A percentile compares a stretch with the other conserved stretches of the same genome.
Conservation (phyloP, 2,113 vertebrate species). For the Sakesphorus luctuosus region DNA sequence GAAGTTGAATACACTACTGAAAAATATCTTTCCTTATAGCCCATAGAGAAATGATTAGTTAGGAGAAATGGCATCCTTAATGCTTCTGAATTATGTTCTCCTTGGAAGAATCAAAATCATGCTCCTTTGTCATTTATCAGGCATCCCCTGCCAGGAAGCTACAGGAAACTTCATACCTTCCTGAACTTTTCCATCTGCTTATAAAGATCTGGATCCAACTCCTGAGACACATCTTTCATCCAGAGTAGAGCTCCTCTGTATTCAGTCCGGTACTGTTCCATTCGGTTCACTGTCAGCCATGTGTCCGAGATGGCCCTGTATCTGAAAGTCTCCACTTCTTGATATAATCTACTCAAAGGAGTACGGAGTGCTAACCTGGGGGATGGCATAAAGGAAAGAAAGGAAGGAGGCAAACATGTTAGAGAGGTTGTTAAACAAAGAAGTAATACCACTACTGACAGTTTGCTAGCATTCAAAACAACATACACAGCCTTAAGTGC, state of each 20-base stretch:
- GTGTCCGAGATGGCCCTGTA: slow-evolving; percentile 96
- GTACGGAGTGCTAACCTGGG: slow-evolving; percentile 85
- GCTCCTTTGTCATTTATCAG: slow-evolving; percentile 12
- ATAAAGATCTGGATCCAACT: slow-evolving; percentile 93
- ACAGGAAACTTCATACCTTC: slow-evolving; percentile 82
- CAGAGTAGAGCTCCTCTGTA: slow-evolving; percentile 94
- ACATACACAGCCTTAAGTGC: neutral
- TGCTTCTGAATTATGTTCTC: slow-evolving; percentile 35
- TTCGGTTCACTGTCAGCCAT: slow-evolving; percentile 95
- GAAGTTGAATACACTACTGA: slow-evolving; percentile 40
- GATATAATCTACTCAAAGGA: slow-evolving; percentile 91
- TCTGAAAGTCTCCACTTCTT: slow-evolving; percentile 97
- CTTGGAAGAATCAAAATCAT: slow-evolving; percentile 34
- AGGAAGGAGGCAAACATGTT: neutral
- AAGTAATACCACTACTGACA: neutral
- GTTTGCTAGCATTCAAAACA: neutral
- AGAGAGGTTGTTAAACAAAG: neutral
- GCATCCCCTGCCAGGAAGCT: neutral
- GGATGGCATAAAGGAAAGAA: neutral
- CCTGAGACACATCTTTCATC: slow-evolving; percentile 99
- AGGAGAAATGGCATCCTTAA: slow-evolving; percentile 48
- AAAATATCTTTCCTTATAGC: slow-evolving; percentile 23
- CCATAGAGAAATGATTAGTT: slow-evolving; percentile 27
- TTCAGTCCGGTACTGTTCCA: slow-evolving; percentile 95
- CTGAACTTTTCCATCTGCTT: slow-evolving; percentile 99